Evolutionary conservation across 1,140 invertebrate genomes (phyloP).

Genomic region (Brachionus angularis): DNA sequence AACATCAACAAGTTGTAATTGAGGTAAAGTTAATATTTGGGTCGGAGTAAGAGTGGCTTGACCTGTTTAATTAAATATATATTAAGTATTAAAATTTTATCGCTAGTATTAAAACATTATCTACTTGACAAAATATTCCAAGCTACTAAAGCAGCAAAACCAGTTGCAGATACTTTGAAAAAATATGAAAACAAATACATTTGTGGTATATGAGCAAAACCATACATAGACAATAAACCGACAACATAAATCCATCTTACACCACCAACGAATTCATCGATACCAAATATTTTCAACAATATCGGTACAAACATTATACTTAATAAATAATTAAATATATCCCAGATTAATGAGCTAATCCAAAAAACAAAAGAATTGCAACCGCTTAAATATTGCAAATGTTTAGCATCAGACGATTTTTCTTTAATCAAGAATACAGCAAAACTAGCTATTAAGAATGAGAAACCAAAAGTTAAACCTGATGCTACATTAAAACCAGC

Average conservation of each 20-base stretch:
- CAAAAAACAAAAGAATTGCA: constrained; percentile 69
- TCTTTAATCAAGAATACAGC: constrained; percentile 43
- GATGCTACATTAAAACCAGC: constrained; percentile 26
- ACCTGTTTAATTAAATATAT: constrained; percentile 46
- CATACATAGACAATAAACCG: constrained; percentile 47
- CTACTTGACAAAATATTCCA: constrained; percentile 43
- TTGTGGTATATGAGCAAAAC: constrained; percentile 57
- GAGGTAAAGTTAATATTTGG: constrained; percentile 50
- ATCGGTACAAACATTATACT: constrained; percentile 49
- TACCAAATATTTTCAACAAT: constrained; percentile 30
- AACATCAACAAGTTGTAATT: constrained; percentile 49
- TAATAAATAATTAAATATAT: constrained; percentile 59
- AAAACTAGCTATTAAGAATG: constrained; percentile 35
- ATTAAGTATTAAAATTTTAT: not conserved
- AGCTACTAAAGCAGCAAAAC: constrained; percentile 53
- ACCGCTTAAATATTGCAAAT: constrained; percentile 50
- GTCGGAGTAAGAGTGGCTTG: constrained; percentile 50
- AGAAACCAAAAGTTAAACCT: constrained; percentile 34
- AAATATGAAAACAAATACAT: constrained; percentile 54
- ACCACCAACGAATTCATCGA: constrained; percentile 27
- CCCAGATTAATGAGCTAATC: constrained; percentile 69
- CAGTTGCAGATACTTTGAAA: constrained; percentile 55
- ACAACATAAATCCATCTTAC: constrained; percentile 20
- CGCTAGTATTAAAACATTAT: not conserved
- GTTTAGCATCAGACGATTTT: constrained; percentile 23